A percentile compares a stretch with the other conserved stretches of the same genome.
Evolutionary conservation across 2,797 vertebrate species (phyloP).

Genomic region (Neomorphus geoffroyi): DNA sequence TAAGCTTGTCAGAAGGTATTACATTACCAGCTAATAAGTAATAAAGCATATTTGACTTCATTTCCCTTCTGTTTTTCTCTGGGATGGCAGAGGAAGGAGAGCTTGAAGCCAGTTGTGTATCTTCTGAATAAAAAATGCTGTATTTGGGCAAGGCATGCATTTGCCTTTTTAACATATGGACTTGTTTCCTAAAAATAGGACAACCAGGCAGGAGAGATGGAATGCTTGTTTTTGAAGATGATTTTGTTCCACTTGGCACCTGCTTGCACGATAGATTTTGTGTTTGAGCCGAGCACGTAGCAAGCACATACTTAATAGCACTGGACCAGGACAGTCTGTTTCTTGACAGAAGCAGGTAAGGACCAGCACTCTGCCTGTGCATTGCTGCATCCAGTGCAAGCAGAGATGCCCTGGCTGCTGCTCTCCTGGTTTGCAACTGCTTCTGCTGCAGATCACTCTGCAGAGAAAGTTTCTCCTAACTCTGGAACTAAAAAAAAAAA

Average conservation of each 20-base stretch:
- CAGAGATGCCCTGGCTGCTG: background rate
- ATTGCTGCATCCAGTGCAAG: background rate
- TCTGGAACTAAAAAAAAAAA: no score
- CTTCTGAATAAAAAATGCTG: background rate
- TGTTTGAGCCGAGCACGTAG: accelerated
- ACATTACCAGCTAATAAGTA: constrained; percentile 86
- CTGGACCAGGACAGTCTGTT: background rate
- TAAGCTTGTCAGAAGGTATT: constrained; percentile 84
- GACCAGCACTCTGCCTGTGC: background rate
- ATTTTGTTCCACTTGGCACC: background rate
- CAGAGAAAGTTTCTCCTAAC: background rate
- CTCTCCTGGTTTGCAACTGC: background rate
- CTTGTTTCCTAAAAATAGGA: background rate
- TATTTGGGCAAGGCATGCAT: background rate
- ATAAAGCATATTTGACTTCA: constrained; percentile 79
- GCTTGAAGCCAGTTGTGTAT: background rate
- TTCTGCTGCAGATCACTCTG: background rate
- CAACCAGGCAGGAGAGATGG: background rate
- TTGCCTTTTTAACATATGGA: background rate
- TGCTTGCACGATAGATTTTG: background rate
- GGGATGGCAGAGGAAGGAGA: background rate
- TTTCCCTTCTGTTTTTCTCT: constrained; percentile 52
- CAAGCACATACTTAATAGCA: background rate
- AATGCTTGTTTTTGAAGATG: background rate
- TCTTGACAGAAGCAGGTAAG: background rate